phyloP scores from a whole-genome alignment of 2,797 vertebrate species.

The Gobionotothen gibberifrons region DNA sequence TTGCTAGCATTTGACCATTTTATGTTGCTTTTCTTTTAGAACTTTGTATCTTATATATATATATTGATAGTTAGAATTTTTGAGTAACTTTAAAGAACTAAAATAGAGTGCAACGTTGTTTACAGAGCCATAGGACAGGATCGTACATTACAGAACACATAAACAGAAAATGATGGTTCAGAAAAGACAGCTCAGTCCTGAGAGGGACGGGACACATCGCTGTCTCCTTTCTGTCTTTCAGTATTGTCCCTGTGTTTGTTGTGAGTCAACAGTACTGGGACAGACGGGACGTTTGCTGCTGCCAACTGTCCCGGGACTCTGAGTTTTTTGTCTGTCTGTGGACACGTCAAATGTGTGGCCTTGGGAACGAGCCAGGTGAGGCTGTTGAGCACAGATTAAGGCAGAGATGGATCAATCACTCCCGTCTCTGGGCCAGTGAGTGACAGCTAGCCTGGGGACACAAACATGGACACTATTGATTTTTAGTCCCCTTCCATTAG shows the following conservation, averaged over 20 bases:
- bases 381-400: constrained; percentile 63
- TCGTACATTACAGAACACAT: background rate
- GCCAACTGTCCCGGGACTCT: constrained; percentile 25
- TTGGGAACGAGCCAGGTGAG: constrained; percentile 76
- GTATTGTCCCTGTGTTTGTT: background rate
- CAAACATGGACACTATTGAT: constrained; percentile 69
- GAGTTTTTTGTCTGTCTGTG: background rate
- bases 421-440: constrained; percentile 40
- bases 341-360: constrained; percentile 19
- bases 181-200: background rate
- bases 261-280: constrained; percentile 26
- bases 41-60: too few species aligned
- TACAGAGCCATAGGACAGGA: too few species aligned
- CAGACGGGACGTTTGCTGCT: constrained; percentile 14
- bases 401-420: constrained; percentile 60
- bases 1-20: too few species aligned
- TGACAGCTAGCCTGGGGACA: constrained; percentile 59
- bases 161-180: background rate
- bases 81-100: too few species aligned
- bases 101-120: too few species aligned
- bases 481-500: constrained; percentile 66
- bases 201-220: background rate
- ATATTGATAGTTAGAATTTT: too few species aligned
- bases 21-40: too few species aligned
- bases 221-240: constrained; percentile 7